phyloP scores from a whole-genome alignment of 92 coral and sea anemone species.

The Chrysogorgia sp. region DNA sequence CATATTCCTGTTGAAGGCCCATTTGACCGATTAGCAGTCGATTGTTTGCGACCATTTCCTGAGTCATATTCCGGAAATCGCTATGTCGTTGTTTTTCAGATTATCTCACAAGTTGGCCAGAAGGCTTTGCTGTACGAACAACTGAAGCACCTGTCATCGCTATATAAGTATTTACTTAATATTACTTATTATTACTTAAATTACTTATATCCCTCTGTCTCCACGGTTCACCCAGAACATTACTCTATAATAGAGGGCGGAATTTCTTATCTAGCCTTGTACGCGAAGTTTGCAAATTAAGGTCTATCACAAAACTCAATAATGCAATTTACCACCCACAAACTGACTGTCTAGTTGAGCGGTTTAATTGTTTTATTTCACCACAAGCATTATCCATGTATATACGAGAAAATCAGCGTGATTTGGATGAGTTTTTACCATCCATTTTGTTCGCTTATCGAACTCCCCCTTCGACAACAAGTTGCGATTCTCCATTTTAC shows the following conservation, averaged over 20 bases:
- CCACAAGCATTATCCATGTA: slow-evolving; percentile 57
- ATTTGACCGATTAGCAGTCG: slow-evolving; percentile 62
- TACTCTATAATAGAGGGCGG: slow-evolving; percentile 66
- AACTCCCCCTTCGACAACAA: slow-evolving; percentile 53
- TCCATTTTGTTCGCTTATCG: slow-evolving; percentile 54
- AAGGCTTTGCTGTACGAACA: slow-evolving; percentile 62
- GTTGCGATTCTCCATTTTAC: slow-evolving; percentile 64
- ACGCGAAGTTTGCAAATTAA: slow-evolving; percentile 62
- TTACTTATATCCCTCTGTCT: slow-evolving; percentile 48
- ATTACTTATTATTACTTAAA: no score
- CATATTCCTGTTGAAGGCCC: slow-evolving; percentile 54
- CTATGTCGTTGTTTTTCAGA: slow-evolving; percentile 65
- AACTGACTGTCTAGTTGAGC: slow-evolving; percentile 30
- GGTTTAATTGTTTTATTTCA: slow-evolving; percentile 30
- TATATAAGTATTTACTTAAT: no score
- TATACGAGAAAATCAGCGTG: slow-evolving; percentile 45
- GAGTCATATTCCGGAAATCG: slow-evolving; percentile 59
- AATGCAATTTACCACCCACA: slow-evolving; percentile 45
- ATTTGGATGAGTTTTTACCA: slow-evolving; percentile 53
- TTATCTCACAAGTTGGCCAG: slow-evolving; percentile 68
- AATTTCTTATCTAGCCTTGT: slow-evolving; percentile 60
- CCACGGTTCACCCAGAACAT: slow-evolving; percentile 56
- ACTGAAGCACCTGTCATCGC: slow-evolving; percentile 58
- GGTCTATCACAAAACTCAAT: slow-evolving; percentile 40
- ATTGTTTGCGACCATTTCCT: slow-evolving; percentile 70